Percentiles rank a stretch among this genome's conserved stretches.
Conservation (phyloP, 2,797 vertebrate genomes). For the Malacoctenus gilli region DNA sequence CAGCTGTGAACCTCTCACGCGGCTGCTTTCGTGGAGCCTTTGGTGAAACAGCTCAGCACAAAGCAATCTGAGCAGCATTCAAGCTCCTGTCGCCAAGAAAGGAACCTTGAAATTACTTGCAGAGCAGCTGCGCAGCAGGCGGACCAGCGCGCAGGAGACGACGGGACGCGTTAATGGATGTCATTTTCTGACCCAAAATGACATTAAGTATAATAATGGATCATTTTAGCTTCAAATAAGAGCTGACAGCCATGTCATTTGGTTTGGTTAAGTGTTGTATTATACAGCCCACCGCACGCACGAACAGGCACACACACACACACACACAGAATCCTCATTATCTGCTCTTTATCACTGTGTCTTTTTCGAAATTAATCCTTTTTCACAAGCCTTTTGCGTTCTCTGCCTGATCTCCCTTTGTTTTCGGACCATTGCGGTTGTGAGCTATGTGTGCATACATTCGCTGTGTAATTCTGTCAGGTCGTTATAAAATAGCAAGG, state of each 20-base stretch:
- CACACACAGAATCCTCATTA: no score
- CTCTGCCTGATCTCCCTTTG: no score
- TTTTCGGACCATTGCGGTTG: no score
- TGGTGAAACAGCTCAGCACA: neutral
- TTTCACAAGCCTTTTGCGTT: no score
- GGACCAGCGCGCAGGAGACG: constrained; percentile 6
- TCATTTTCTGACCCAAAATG: constrained; percentile 33
- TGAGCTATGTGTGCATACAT: no score
- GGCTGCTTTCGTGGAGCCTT: neutral
- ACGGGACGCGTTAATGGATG: constrained; percentile 24
- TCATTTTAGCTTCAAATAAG: constrained; percentile 26
- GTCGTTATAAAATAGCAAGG: no score
- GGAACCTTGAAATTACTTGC: constrained; percentile 24
- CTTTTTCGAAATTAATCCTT: no score
- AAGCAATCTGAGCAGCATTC: constrained; percentile 4
- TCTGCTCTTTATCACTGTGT: no score
- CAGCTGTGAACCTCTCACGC: neutral
- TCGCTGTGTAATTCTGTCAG: no score
- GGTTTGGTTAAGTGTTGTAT: constrained; percentile 24
- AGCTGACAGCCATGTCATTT: constrained; percentile 29
- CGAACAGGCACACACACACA: no score
- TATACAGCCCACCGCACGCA: neutral
- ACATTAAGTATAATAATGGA: constrained; percentile 24
- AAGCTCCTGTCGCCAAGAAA: constrained; percentile 5
- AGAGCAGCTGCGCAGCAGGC: constrained; percentile 43